These are phyloP conservation scores for Sebastes nivosus DNA, from an alignment of 2,797 vertebrate species.

Conservation along the genomic window DNA sequence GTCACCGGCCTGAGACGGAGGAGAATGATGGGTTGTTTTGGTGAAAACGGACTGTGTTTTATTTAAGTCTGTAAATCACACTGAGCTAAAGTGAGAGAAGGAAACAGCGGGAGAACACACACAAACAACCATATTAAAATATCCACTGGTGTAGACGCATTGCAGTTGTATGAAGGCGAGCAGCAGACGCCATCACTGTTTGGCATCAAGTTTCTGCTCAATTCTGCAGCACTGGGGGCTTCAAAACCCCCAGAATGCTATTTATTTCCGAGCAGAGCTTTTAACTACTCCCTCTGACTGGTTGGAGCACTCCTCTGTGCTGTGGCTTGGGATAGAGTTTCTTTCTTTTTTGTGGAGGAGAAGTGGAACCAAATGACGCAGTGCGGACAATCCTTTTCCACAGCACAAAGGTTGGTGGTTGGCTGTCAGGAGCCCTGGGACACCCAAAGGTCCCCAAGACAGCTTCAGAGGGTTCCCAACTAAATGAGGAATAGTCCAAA, in stretches of 20 bases:
- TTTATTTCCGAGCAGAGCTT: slow-evolving; percentile 17
- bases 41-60: not conserved
- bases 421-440: not conserved
- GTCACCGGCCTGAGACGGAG: not conserved
- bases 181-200: slow-evolving; percentile 24
- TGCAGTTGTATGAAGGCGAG: slow-evolving; percentile 44
- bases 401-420: not conserved
- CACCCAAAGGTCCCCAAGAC: not conserved
- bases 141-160: slow-evolving; percentile 17
- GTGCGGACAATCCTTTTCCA: not conserved
- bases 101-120: not conserved
- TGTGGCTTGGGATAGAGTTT: slow-evolving; percentile 26
- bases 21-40: not conserved
- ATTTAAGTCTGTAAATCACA: slow-evolving; percentile 2
- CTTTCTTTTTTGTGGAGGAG: slow-evolving; percentile 11
- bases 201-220: slow-evolving; percentile 19
- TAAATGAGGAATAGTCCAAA: not conserved
- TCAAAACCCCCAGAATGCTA: slow-evolving; percentile 9
- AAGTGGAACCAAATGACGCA: slow-evolving; percentile 26
- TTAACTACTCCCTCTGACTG: slow-evolving; percentile 43
- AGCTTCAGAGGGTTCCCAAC: not conserved
- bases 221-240: slow-evolving; percentile 34
- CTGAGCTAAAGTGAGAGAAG: not conserved
- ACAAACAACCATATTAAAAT: not conserved
- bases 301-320: slow-evolving; percentile 39